phyloP scores from a whole-genome alignment of 2,797 vertebrate species.

The Gila robusta region DNA sequence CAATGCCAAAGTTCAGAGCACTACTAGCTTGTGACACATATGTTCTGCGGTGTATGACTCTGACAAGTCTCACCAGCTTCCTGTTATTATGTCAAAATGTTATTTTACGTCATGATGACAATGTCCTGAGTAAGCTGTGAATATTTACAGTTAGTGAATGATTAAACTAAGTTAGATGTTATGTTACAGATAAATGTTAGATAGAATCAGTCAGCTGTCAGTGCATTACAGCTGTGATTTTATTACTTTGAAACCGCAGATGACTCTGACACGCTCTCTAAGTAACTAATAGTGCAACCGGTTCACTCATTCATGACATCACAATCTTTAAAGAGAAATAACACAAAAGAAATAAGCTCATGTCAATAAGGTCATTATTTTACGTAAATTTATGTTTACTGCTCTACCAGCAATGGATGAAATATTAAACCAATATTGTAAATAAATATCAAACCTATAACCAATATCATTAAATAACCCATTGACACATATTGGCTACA shows the following conservation, averaged over 20 bases:
- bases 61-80: conserved; percentile 73
- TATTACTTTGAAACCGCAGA: conserved; percentile 30
- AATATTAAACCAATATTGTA: neutral
- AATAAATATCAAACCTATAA: neutral
- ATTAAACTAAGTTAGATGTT: conserved; percentile 50
- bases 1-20: conserved; percentile 63
- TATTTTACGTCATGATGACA: conserved; percentile 50
- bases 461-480: neutral
- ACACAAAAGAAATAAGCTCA: neutral
- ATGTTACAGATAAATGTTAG: neutral
- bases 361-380: neutral
- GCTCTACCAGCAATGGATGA: neutral
- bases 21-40: conserved; percentile 62
- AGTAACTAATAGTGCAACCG: neutral
- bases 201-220: conserved; percentile 41
- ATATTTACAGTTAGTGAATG: conserved; percentile 58
- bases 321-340: neutral
- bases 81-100: conserved; percentile 60
- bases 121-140: conserved; percentile 43
- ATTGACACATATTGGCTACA: neutral
- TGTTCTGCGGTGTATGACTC: conserved; percentile 56
- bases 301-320: neutral
- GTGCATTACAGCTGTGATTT: neutral
- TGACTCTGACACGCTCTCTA: neutral
- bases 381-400: neutral